These are phyloP conservation scores for Ecdyonurus torrentis DNA, from an alignment of 2,888 invertebrate genomes.

Conservation along the genomic window DNA sequence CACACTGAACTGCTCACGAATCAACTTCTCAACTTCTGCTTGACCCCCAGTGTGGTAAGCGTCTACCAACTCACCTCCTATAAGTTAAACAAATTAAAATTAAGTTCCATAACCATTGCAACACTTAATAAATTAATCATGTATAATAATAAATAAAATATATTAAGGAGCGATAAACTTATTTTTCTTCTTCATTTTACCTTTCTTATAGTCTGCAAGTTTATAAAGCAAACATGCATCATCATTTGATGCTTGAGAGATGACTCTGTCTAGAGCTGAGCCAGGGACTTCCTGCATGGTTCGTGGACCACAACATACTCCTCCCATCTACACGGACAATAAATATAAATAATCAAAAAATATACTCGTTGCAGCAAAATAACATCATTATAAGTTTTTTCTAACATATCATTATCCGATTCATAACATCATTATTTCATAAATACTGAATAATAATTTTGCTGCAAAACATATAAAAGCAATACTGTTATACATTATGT, in stretches of 20 bases:
- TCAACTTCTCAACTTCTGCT: slow-evolving; percentile 63
- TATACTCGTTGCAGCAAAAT: no score
- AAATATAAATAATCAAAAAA: no score
- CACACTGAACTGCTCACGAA: slow-evolving; percentile 70
- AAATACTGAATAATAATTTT: no score
- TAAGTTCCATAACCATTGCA: neutral
- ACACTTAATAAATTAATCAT: no score
- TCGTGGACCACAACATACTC: neutral
- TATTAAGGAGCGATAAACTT: no score
- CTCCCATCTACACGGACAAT: no score
- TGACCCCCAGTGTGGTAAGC: slow-evolving; percentile 75
- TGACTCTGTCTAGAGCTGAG: slow-evolving; percentile 74
- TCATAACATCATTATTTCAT: no score
- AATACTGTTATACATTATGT: no score
- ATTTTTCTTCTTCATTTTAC: slow-evolving; percentile 9
- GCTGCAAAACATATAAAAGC: no score
- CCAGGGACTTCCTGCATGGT: slow-evolving; percentile 27
- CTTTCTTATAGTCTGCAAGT: slow-evolving; percentile 78
- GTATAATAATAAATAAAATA: no score
- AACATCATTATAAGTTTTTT: no score
- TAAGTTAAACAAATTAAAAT: slow-evolving; percentile 1
- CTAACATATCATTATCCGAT: no score
- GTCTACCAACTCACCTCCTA: slow-evolving; percentile 67
- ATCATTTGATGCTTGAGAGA: slow-evolving; percentile 63
- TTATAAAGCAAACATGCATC: slow-evolving; percentile 73